Evolutionary conservation across 37 sponge, comb jelly and placozoan species (phyloP).

Genomic region (Aphrocallistes beatrix): DNA sequence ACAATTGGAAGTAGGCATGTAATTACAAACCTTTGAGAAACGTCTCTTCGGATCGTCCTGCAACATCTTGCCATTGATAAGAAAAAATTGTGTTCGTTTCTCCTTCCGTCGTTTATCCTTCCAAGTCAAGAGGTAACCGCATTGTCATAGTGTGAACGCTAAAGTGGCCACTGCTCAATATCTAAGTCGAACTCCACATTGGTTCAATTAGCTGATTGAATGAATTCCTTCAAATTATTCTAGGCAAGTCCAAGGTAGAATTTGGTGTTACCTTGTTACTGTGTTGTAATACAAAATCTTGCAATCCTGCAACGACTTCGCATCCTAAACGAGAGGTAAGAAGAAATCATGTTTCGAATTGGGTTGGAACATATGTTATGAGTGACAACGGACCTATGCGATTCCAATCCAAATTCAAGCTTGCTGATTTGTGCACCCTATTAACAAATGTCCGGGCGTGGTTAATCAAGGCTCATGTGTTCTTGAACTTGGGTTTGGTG

Average conservation of each 20-base stretch:
- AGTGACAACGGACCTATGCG: conserved; percentile 14
- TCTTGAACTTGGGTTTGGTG: neutral
- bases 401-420: neutral
- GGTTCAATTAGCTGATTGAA: conserved; percentile 13
- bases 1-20: neutral
- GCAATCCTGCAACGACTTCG: neutral
- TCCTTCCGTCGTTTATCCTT: neutral
- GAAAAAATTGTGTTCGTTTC: neutral
- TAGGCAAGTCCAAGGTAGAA: neutral
- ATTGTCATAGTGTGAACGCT: conserved; percentile 2
- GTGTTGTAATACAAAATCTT: conserved; percentile 7
- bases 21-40: neutral
- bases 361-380: neutral
- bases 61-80: neutral
- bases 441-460: neutral
- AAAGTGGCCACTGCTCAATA: conserved; percentile 17
- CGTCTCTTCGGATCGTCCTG: neutral
- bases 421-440: neutral
- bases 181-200: conserved; percentile 3
- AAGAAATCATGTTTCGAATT: neutral
- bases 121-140: neutral
- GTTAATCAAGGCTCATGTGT: neutral
- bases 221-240: neutral
- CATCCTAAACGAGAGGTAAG: neutral
- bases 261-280: neutral